Conservation (phyloP, 2,888 invertebrate genomes). For the Phanerotoma sp. region DNA sequence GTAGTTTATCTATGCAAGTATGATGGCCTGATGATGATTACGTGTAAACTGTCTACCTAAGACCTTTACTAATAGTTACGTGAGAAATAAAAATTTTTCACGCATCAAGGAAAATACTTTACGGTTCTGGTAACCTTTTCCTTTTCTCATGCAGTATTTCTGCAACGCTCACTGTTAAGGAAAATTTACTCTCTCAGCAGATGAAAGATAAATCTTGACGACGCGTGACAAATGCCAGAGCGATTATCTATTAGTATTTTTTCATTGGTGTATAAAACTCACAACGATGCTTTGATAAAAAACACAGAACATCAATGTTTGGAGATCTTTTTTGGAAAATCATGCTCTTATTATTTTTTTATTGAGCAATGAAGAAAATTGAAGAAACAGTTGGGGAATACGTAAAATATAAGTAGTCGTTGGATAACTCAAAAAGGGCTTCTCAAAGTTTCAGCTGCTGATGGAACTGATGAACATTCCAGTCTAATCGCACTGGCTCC, state of each 20-base stretch:
- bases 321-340: too few relatives aligned
- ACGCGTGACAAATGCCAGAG: constrained; percentile 41
- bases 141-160: constrained; percentile 13
- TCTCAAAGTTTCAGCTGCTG: constrained; percentile 45
- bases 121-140: constrained; percentile 25
- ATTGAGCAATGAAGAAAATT: too few relatives aligned
- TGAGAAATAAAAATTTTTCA: constrained; percentile 15
- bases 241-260: constrained; percentile 45
- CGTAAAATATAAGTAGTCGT: too few relatives aligned
- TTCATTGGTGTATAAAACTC: too few relatives aligned
- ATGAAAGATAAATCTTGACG: constrained; percentile 19
- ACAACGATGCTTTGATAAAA: background rate
- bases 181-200: background rate
- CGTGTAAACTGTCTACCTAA: too few relatives aligned
- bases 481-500: constrained; percentile 52
- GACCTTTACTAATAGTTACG: background rate
- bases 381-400: too few relatives aligned
- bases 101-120: constrained; percentile 15
- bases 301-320: too few relatives aligned
- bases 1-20: too few relatives aligned
- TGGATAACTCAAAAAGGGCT: constrained; percentile 29
- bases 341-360: too few relatives aligned
- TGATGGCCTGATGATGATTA: too few relatives aligned
- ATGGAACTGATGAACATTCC: constrained; percentile 58
- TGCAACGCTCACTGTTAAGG: background rate